A percentile compares a stretch with the other conserved stretches of the same genome.
phyloP scores from a whole-genome alignment of 2,113 vertebrate species.

The Rallus limicola region DNA sequence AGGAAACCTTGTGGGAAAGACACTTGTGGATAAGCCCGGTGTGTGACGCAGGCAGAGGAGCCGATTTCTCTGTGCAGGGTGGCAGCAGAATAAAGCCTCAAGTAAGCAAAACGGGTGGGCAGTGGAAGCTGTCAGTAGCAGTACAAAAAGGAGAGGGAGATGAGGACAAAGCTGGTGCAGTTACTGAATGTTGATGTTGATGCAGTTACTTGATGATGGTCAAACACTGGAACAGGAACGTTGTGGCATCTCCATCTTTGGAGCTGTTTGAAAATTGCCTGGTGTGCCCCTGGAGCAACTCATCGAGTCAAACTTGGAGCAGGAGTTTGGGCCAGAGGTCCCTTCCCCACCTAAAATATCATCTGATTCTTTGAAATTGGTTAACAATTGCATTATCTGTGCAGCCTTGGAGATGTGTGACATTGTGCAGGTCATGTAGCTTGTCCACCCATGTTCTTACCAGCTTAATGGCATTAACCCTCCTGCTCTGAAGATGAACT shows the following conservation, averaged over 20 bases:
- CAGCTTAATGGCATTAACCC: not conserved
- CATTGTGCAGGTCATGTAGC: not conserved
- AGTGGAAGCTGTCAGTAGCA: not conserved
- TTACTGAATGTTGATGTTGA: too few species aligned
- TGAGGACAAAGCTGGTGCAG: not conserved
- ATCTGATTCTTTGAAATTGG: not conserved
- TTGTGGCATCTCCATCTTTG: not conserved
- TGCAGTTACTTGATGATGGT: not conserved
- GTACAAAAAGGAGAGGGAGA: not conserved
- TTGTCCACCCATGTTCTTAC: not conserved
- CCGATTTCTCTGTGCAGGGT: not conserved
- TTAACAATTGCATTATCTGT: not conserved
- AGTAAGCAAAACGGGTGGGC: not conserved
- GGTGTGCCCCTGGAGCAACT: not conserved
- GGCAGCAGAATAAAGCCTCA: not conserved
- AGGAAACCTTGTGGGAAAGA: not conserved
- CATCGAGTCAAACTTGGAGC: not conserved
- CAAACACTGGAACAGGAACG: not conserved
- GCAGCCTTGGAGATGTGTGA: not conserved
- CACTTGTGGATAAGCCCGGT: fast-evolving
- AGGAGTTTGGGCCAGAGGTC: not conserved
- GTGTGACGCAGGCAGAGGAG: not conserved
- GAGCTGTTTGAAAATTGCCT: not conserved
- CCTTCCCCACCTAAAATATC: not conserved
- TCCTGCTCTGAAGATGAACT: not conserved